Conservation (phyloP, 1,140 invertebrate genomes). For the Mizuhopecten yessoensis region DNA sequence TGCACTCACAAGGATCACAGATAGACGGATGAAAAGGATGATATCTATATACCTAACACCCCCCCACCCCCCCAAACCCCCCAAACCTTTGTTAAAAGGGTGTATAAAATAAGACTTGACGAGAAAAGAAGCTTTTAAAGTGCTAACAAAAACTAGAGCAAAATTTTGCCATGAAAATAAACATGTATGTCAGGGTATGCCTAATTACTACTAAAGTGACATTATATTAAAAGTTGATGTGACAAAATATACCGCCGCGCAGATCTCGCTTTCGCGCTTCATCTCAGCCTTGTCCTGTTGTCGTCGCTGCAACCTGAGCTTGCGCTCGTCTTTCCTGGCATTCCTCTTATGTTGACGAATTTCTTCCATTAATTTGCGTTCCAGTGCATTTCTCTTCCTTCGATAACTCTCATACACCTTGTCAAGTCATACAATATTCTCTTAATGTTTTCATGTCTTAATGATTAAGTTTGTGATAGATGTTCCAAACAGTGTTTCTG, state of each 20-base stretch:
- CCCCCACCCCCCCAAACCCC: too few species aligned
- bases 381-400: constrained; percentile 16
- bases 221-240: not conserved
- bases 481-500: too few species aligned
- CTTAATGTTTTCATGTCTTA: not conserved
- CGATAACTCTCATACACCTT: not conserved
- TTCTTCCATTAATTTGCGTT: not conserved
- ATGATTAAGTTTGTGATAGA: too few species aligned
- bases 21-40: too few species aligned
- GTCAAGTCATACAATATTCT: not conserved
- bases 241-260: not conserved
- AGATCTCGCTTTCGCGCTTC: not conserved
- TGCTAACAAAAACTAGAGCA: too few species aligned
- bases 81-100: too few species aligned
- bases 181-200: too few species aligned
- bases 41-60: too few species aligned
- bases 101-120: too few species aligned
- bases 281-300: not conserved
- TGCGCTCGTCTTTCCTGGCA: not conserved
- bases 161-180: too few species aligned
- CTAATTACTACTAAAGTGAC: not conserved
- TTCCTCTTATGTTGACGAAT: not conserved
- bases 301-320: not conserved
- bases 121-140: too few species aligned
- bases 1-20: too few species aligned